Evolutionary conservation across 2,888 invertebrate species (phyloP).

Genomic region (Epicampocera succincta): DNA sequence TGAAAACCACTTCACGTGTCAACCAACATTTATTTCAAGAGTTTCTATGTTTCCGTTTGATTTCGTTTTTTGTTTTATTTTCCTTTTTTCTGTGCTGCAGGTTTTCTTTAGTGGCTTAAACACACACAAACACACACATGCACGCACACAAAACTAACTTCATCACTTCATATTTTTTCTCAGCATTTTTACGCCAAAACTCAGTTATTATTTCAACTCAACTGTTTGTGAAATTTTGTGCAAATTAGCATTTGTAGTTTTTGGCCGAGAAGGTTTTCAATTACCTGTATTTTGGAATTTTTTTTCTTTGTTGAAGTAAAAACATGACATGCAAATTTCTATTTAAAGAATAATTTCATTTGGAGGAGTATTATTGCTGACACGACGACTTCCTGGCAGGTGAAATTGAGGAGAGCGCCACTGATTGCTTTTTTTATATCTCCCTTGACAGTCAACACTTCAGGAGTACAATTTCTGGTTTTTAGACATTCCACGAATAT

Average conservation of each 20-base stretch:
- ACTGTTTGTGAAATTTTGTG: neutral
- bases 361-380: too few species aligned
- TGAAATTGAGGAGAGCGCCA: too few species aligned
- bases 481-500: too few species aligned
- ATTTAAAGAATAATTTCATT: too few species aligned
- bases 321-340: too few species aligned
- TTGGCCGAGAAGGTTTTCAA: too few species aligned
- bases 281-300: too few species aligned
- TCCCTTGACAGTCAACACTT: too few species aligned
- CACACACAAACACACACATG: neutral
- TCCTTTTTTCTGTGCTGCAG: slow-evolving; percentile 14
- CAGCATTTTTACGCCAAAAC: neutral
- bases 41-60: slow-evolving; percentile 3
- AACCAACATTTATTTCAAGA: slow-evolving; percentile 53
- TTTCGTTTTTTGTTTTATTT: neutral
- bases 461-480: too few species aligned
- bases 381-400: too few species aligned
- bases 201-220: neutral
- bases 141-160: slow-evolving; percentile 29
- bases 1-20: slow-evolving; percentile 60
- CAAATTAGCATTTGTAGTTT: neutral
- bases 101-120: slow-evolving; percentile 17
- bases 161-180: slow-evolving; percentile 22
- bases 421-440: too few species aligned
- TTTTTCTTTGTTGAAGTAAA: too few species aligned